Percentiles rank a stretch among this genome's conserved stretches.
Evolutionary conservation across 2,888 invertebrate genomes (phyloP).

Genomic region (Thysanoteuthis rhombus): DNA sequence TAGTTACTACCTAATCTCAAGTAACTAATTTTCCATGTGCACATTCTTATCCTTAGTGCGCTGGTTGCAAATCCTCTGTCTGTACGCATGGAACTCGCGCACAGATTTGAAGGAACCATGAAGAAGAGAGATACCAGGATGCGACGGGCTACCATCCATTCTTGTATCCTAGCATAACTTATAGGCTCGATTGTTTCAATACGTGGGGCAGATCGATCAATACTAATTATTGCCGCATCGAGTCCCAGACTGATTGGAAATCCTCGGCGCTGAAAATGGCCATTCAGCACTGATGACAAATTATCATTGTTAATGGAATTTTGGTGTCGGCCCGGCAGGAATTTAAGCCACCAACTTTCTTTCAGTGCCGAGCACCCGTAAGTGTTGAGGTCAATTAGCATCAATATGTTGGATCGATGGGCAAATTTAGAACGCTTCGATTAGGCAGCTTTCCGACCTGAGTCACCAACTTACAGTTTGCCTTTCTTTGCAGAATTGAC

Average conservation of each 20-base stretch:
- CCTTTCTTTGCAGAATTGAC: not conserved
- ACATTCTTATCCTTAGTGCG: too few relatives aligned
- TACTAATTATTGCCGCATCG: not conserved
- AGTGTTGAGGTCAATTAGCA: not conserved
- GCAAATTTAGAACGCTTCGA: not conserved
- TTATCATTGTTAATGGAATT: constrained; percentile 12
- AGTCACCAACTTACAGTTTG: too few relatives aligned
- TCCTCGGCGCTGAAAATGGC: not conserved
- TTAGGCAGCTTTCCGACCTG: not conserved
- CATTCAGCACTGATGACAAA: not conserved
- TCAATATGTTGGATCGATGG: not conserved
- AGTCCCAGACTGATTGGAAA: not conserved
- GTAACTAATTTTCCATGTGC: too few relatives aligned
- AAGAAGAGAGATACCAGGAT: too few relatives aligned
- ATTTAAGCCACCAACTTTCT: not conserved
- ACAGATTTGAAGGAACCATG: too few relatives aligned
- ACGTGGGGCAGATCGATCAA: not conserved
- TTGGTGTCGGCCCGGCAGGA: not conserved
- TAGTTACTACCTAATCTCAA: too few relatives aligned
- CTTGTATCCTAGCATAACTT: not conserved
- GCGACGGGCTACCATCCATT: not conserved
- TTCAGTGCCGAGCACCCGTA: not conserved
- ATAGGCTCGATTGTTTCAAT: not conserved
- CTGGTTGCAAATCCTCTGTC: too few relatives aligned
- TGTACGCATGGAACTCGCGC: too few relatives aligned